A percentile compares a stretch with the other conserved stretches of the same genome.
Conservation (phyloP, 1,140 invertebrate species). For the Steinernema khuongi region DNA sequence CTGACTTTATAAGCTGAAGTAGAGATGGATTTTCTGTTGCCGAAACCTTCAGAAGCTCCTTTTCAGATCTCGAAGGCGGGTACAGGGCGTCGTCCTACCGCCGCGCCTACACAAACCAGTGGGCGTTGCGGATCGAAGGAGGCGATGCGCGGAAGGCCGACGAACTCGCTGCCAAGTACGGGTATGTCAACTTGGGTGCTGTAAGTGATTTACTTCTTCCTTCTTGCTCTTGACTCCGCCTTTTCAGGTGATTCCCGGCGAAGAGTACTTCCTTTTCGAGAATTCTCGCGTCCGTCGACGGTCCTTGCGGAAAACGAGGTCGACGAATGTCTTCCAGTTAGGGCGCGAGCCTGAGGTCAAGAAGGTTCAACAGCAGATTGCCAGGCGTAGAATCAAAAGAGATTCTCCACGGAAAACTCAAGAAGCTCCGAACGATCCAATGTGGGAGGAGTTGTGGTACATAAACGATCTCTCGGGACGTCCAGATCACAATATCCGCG, state of each 20-base stretch:
- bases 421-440: constrained; percentile 53
- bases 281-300: constrained; percentile 23
- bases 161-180: constrained; percentile 55
- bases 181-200: constrained; percentile 51
- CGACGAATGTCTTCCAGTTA: constrained; percentile 23
- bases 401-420: constrained; percentile 63
- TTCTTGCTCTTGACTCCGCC: no score
- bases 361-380: constrained; percentile 89
- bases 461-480: no score
- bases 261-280: constrained; percentile 46
- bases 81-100: neutral
- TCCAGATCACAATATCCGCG: constrained; percentile 55
- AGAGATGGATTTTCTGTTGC: neutral
- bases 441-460: constrained; percentile 59
- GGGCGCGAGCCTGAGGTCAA: constrained; percentile 62
- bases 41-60: neutral
- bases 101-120: constrained; percentile 49
- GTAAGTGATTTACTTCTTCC: no score
- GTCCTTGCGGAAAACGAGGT: constrained; percentile 38
- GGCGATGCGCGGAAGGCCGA: constrained; percentile 46
- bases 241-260: constrained; percentile 45
- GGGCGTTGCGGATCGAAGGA: constrained; percentile 51
- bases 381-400: constrained; percentile 77
- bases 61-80: neutral
- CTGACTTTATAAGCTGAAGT: neutral